Conservation (phyloP, 2,888 invertebrate species). For the Bombyx huttoni region DNA sequence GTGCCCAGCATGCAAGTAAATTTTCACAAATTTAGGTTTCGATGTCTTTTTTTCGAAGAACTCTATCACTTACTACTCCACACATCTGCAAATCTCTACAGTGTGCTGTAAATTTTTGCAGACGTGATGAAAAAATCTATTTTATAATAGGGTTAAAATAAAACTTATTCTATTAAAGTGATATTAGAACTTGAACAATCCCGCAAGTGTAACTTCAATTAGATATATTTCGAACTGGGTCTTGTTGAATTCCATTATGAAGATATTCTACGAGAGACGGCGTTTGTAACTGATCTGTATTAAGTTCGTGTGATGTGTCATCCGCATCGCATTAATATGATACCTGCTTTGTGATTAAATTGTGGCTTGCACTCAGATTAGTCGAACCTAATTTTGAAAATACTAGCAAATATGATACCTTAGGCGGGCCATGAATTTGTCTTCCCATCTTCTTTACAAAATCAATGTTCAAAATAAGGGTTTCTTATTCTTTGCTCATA, state of each 20-base stretch:
- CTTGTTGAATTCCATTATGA: not conserved
- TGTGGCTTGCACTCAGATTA: conserved; percentile 13
- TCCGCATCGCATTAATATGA: conserved; percentile 23
- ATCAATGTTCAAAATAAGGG: no score
- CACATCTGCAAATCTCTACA: not conserved
- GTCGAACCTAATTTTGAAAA: not conserved
- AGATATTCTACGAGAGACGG: not conserved
- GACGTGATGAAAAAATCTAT: not conserved
- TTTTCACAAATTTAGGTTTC: no score
- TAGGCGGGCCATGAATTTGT: no score
- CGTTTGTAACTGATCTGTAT: conserved; percentile 20
- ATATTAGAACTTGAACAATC: no score
- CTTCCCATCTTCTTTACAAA: no score
- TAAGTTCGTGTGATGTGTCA: conserved; percentile 19
- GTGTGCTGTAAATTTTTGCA: not conserved
- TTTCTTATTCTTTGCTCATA: no score
- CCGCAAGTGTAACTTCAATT: no score
- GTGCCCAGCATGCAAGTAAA: no score
- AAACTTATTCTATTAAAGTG: not conserved
- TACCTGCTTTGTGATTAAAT: conserved; percentile 20
- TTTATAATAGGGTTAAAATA: not conserved
- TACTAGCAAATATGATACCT: not conserved
- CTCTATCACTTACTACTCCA: not conserved
- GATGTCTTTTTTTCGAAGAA: no score
- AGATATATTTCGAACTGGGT: not conserved